Evolutionary conservation across 2,113 vertebrate species (phyloP).

Genomic region (Cephalopholis sonnerati): DNA sequence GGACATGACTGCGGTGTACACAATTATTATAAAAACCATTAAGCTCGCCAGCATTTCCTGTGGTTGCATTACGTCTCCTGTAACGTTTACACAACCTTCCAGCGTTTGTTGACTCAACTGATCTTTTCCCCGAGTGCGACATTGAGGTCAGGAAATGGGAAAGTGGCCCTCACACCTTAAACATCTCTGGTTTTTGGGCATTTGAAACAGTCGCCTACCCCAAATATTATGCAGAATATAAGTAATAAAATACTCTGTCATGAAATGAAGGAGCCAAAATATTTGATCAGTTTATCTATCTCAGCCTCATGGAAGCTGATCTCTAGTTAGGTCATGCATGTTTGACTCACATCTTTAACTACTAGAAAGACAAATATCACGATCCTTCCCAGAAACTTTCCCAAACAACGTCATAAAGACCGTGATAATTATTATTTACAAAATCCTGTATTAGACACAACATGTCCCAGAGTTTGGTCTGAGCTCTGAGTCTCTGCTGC

Average conservation of each 20-base stretch:
- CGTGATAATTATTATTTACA: background rate
- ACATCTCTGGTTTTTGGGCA: background rate
- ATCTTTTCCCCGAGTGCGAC: background rate
- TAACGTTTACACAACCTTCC: background rate
- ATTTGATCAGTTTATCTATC: background rate
- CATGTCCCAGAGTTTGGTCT: conserved; percentile 14
- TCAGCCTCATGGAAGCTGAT: background rate
- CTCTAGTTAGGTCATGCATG: no score
- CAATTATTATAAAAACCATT: background rate
- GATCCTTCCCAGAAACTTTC: background rate
- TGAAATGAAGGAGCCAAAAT: background rate
- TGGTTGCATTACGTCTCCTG: background rate
- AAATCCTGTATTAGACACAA: background rate
- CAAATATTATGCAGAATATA: background rate
- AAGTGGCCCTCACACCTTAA: no score
- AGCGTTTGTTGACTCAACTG: background rate
- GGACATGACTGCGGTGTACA: background rate
- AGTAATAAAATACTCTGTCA: background rate
- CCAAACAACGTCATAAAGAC: background rate
- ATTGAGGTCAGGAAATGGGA: background rate
- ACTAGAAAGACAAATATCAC: background rate
- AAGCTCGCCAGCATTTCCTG: background rate
- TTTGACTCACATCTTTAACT: background rate
- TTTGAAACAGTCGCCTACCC: background rate
- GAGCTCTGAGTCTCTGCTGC: background rate